These are phyloP conservation scores for Paralvinella palmiformis DNA, from an alignment of 1,140 invertebrate species.

Conservation along the genomic window DNA sequence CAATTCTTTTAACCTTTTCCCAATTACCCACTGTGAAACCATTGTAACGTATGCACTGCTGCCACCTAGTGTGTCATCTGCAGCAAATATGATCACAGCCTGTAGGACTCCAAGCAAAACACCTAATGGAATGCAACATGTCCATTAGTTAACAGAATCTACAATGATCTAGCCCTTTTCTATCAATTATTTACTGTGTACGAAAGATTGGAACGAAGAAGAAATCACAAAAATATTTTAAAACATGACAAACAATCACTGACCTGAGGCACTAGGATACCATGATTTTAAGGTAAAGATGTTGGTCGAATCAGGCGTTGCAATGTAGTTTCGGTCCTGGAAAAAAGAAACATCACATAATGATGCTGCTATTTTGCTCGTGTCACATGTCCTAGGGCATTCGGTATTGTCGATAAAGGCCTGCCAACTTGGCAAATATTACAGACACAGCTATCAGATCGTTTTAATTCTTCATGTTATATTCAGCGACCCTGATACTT, in stretches of 20 bases:
- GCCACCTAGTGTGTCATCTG: constrained; percentile 17
- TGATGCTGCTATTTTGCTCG: not conserved
- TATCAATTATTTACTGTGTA: too few species aligned
- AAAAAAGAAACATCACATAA: not conserved
- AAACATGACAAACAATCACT: not conserved
- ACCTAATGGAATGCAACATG: not conserved
- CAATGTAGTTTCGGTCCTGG: not conserved
- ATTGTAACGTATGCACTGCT: constrained; percentile 11
- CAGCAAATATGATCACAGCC: constrained; percentile 11
- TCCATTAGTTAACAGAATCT: too few species aligned
- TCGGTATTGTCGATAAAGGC: not conserved
- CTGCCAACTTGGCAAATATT: not conserved
- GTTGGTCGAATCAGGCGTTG: constrained; percentile 14
- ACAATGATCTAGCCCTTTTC: too few species aligned
- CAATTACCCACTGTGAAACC: constrained; percentile 12
- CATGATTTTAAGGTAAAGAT: constrained; percentile 28
- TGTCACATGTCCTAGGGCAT: not conserved
- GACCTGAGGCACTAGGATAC: constrained; percentile 31
- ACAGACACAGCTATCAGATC: not conserved
- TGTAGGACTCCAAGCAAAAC: constrained; percentile 18
- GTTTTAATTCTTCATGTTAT: not conserved
- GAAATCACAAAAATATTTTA: not conserved
- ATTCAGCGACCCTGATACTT: not conserved
- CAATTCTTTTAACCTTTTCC: not conserved
- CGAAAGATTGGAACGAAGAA: not conserved